A percentile compares a stretch with the other conserved stretches of the same genome.
These are phyloP conservation scores for Horisme vitalbata DNA, from an alignment of 2,888 invertebrate species.

Conservation along the genomic window DNA sequence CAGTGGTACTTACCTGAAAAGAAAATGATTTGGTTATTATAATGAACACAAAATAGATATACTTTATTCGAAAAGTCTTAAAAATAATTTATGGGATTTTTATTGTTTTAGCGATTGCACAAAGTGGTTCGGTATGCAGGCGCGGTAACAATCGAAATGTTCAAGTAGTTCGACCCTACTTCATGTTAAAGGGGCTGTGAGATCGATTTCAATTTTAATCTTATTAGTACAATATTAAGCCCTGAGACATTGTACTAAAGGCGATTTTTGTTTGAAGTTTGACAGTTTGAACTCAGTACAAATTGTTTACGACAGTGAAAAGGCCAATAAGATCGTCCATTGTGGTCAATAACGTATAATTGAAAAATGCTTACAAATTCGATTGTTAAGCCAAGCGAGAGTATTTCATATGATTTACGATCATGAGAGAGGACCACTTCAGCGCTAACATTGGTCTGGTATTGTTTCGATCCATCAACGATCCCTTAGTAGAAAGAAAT, in stretches of 20 bases:
- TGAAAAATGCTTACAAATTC: slow-evolving; percentile 79
- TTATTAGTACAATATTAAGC: slow-evolving; percentile 26
- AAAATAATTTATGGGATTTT: slow-evolving; percentile 46
- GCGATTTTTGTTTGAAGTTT: slow-evolving; percentile 39
- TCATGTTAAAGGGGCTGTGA: slow-evolving; percentile 50
- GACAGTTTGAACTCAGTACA: slow-evolving; percentile 47
- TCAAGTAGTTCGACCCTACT: slow-evolving; percentile 62
- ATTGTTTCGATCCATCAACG: too few species aligned
- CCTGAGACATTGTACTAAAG: slow-evolving; percentile 39
- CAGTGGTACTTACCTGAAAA: slow-evolving; percentile 68
- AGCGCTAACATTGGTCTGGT: slow-evolving; percentile 52
- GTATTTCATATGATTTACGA: slow-evolving; percentile 71
- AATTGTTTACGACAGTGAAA: slow-evolving; percentile 71
- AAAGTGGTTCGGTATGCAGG: slow-evolving; percentile 52
- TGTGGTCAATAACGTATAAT: slow-evolving; percentile 80
- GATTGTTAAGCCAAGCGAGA: slow-evolving; percentile 70
- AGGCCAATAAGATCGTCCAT: slow-evolving; percentile 70
- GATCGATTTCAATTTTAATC: slow-evolving; percentile 42
- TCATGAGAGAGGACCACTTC: slow-evolving; percentile 53
- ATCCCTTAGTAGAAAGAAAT: too few species aligned
- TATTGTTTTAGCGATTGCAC: slow-evolving; percentile 61
- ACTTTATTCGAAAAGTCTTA: slow-evolving; percentile 15
- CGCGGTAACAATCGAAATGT: slow-evolving; percentile 59
- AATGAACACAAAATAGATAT: slow-evolving; percentile 19
- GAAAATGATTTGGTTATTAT: slow-evolving; percentile 35